Conservation (phyloP, 2,888 invertebrate species). For the Acrobasis repandana region DNA sequence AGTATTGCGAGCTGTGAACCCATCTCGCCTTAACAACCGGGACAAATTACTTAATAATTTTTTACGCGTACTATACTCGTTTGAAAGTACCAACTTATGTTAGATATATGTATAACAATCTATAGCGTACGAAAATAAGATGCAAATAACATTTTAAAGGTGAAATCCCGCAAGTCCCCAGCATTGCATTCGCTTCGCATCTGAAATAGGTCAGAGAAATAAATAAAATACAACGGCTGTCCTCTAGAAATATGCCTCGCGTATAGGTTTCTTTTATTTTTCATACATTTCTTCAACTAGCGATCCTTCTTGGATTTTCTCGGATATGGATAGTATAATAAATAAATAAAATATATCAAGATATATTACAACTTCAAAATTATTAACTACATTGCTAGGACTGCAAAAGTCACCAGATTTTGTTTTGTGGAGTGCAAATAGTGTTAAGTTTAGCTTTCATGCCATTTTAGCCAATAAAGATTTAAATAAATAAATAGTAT, state of each 20-base stretch:
- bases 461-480: no score
- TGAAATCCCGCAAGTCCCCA: conserved; percentile 15
- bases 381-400: no score
- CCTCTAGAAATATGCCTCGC: conserved; percentile 23
- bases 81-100: not conserved
- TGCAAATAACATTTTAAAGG: conserved; percentile 17
- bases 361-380: no score
- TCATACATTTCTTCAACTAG: not conserved
- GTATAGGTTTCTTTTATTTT: conserved; percentile 20
- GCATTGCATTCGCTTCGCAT: conserved; percentile 17
- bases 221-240: conserved; percentile 33
- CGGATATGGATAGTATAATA: not conserved
- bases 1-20: no score
- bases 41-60: not conserved
- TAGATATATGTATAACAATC: not conserved
- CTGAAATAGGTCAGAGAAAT: conserved; percentile 31
- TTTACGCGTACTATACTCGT: not conserved
- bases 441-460: no score
- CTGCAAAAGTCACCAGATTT: no score
- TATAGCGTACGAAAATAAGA: conserved; percentile 5
- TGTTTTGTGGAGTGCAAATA: no score
- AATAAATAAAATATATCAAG: no score
- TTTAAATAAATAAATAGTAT: no score
- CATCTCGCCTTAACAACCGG: no score
- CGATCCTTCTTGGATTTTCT: conserved; percentile 1